Evolutionary conservation across 1,140 invertebrate species (phyloP).

Genomic region (Eulimnadia texana): DNA sequence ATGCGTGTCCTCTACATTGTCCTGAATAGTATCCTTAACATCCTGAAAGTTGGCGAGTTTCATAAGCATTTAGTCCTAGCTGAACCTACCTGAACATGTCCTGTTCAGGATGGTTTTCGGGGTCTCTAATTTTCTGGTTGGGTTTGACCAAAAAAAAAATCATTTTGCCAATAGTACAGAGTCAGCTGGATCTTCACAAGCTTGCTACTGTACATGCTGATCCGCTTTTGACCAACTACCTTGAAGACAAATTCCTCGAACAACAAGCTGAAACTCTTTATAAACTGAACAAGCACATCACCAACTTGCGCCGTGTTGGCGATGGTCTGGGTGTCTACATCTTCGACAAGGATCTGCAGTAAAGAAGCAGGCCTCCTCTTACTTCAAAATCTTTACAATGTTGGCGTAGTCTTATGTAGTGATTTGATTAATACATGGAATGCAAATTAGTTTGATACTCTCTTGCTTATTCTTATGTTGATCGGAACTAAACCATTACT

Average conservation of each 20-base stretch:
- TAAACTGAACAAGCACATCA: constrained; percentile 38
- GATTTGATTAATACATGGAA: background rate
- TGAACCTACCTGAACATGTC: no score
- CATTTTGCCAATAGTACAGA: constrained; percentile 44
- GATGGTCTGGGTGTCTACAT: constrained; percentile 44
- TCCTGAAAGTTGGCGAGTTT: no score
- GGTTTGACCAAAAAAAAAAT: constrained; percentile 41
- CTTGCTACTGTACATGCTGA: constrained; percentile 26
- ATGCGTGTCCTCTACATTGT: no score
- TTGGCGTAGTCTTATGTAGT: background rate
- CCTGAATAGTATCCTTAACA: no score
- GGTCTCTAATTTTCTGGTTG: background rate
- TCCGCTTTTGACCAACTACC: constrained; percentile 37
- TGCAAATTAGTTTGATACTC: background rate
- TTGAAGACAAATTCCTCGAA: constrained; percentile 39
- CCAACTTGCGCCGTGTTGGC: constrained; percentile 43
- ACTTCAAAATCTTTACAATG: background rate
- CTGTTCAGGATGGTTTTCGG: constrained; percentile 40
- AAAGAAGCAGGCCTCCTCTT: background rate
- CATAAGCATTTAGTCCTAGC: no score
- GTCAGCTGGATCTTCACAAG: constrained; percentile 35
- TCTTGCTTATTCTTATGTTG: no score
- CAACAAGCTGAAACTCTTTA: constrained; percentile 48
- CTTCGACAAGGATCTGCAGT: constrained; percentile 38
- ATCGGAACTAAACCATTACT: no score